phyloP scores from a whole-genome alignment of 2,888 invertebrate genomes.

The Frankliniella fusca region DNA sequence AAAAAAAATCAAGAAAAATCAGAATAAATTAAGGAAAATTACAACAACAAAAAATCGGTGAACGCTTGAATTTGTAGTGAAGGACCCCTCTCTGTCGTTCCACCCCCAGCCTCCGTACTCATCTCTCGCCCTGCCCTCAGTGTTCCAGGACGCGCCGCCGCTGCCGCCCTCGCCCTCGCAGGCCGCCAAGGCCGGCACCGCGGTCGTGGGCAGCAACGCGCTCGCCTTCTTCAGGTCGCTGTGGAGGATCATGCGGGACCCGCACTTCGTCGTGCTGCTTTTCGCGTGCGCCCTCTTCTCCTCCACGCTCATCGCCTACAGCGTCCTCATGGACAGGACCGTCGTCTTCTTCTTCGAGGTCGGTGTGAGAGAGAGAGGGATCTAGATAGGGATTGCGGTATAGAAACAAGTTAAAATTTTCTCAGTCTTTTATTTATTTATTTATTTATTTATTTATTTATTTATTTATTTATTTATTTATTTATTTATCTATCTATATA shows the following conservation, averaged over 20 bases:
- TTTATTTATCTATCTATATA: too few relatives aligned
- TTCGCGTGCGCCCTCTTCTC: slow-evolving; percentile 18
- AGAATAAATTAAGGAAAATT: too few relatives aligned
- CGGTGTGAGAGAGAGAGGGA: too few relatives aligned
- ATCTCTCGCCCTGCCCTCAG: background rate
- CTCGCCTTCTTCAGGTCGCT: background rate
- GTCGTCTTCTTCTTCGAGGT: background rate
- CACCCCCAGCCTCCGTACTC: background rate
- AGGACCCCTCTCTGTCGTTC: too few relatives aligned
- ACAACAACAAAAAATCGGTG: too few relatives aligned
- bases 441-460: background rate
- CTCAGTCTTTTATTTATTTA: background rate
- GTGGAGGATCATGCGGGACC: background rate
- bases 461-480: background rate
- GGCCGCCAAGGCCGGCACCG: background rate
- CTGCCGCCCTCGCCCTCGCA: slow-evolving; percentile 10
- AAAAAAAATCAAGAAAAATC: too few relatives aligned
- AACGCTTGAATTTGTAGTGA: too few relatives aligned
- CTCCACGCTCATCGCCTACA: slow-evolving; percentile 7
- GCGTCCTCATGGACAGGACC: slow-evolving; percentile 1
- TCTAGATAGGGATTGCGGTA: too few relatives aligned
- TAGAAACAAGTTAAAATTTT: too few relatives aligned
- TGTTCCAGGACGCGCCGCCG: slow-evolving; percentile 14
- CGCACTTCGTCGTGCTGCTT: background rate
- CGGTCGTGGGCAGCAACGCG: background rate